Evolutionary conservation across 2,113 vertebrate genomes (phyloP), one percentile per base, ranked within the genome.

Genomic region (Fregata magnificens): DNA sequence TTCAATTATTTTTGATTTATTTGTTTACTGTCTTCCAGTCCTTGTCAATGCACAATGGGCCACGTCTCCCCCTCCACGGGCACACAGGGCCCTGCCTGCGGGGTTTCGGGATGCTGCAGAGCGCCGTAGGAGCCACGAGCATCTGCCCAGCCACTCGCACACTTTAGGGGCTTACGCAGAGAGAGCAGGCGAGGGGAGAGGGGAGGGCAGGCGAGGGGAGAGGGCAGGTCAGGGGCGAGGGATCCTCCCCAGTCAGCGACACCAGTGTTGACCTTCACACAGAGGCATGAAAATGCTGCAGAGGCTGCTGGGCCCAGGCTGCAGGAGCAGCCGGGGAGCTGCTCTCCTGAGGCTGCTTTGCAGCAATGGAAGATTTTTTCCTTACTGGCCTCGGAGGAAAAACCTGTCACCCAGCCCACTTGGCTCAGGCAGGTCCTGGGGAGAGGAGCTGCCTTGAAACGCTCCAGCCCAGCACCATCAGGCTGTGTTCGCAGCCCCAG

Each of bases 1-100:
- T 95, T 93, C 82, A 90, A 81, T 96, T 94, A 88, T 94, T 88
- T 96, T 86, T 92, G 86, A 93, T 97, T 90, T 97, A 97, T 95
- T 95, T 95, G 95, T 94, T 97, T 97, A 95, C 85, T 92, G 65
- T 77, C 62, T 93, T 90, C 71, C 84, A 95, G 62, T n/a, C 66
- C 94, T 80, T 52, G 89, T 90, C 91, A 77, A 34, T 86, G 82
- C 91, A 95, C 95, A 92, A 91, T 93, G 78, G 86, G 70, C 62
- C 78, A 17, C 1, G 0, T 85, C 84, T 93, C 81, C 93, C 61
- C 42, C 78, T 83, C 84, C 66, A 2, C 0, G 4, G 56, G 84
- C 73, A 67, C 86, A 1, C 45, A 4, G 86, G 52, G 32, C 59
- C 71, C 88, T 86, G 86, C 65, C 80, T 47, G 55, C 0, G 0